Conservation (phyloP, 2,797 vertebrate genomes). For the Limosa lapponica region DNA sequence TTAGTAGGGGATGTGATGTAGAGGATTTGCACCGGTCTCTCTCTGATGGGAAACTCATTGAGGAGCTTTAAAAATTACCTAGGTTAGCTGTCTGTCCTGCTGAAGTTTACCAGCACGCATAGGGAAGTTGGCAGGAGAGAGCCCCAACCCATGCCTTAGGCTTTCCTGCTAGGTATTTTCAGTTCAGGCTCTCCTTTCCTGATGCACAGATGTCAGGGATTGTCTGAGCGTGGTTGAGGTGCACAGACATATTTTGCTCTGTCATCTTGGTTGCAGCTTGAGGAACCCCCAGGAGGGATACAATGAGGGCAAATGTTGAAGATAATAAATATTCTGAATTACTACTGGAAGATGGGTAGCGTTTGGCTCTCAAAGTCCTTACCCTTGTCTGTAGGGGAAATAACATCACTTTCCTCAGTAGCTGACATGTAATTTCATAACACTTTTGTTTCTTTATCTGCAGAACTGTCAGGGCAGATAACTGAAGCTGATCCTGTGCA, state of each 20-base stretch:
- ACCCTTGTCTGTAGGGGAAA: not conserved
- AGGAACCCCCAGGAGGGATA: not conserved
- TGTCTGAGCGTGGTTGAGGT: accelerated
- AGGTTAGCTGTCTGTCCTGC: not conserved
- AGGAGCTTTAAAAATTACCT: not conserved
- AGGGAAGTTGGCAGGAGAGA: not conserved
- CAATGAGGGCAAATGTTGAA: not conserved
- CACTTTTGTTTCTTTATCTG: not conserved
- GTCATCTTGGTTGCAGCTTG: not conserved
- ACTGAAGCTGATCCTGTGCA: not conserved
- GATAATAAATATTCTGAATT: not conserved
- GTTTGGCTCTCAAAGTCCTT: not conserved
- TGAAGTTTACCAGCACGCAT: accelerated
- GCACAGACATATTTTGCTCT: not conserved
- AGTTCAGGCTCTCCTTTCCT: not conserved
- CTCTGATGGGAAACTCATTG: not conserved
- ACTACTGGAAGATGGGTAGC: not conserved
- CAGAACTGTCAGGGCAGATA: not conserved
- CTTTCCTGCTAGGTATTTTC: not conserved
- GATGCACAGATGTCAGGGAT: not conserved
- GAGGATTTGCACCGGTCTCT: not conserved
- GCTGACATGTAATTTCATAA: not conserved
- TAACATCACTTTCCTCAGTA: not conserved
- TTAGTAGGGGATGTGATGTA: not conserved
- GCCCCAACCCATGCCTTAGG: not conserved